Percentiles rank a stretch among this genome's conserved stretches.
These are phyloP conservation scores for Rhinogobius similis DNA, from an alignment of 2,113 vertebrate species.

Conservation along the genomic window DNA sequence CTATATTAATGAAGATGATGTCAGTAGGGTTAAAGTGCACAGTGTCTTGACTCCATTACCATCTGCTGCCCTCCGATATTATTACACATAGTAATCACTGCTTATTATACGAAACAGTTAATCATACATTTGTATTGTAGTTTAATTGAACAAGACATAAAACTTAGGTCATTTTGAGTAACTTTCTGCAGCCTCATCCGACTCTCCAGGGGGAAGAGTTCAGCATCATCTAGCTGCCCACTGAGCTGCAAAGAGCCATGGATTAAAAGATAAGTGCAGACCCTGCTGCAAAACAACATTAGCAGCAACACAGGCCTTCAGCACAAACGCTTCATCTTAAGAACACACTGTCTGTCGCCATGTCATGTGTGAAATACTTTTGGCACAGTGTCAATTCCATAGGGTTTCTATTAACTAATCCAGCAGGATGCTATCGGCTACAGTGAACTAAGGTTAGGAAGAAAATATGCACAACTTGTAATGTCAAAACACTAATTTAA, in stretches of 20 bases:
- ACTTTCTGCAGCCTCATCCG: neutral
- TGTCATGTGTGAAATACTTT: conserved; percentile 42
- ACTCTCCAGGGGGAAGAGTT: neutral
- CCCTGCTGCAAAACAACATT: conserved; percentile 21
- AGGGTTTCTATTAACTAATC: neutral
- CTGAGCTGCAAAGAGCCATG: conserved; percentile 27
- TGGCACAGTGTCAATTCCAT: conserved; percentile 34
- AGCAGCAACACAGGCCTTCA: conserved; percentile 14
- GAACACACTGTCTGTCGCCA: conserved; percentile 2
- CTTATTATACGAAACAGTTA: neutral
- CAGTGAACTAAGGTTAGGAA: neutral
- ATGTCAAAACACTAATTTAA: neutral
- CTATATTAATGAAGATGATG: conserved; percentile 12
- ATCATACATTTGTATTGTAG: neutral
- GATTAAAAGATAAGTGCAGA: conserved; percentile 41
- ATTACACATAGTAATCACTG: conserved; percentile 11
- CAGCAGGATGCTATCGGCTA: neutral
- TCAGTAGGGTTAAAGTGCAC: neutral
- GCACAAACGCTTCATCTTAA: conserved; percentile 10
- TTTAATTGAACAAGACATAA: conserved; percentile 8
- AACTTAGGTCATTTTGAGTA: neutral
- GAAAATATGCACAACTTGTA: neutral
- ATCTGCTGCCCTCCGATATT: conserved; percentile 2
- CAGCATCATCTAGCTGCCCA: conserved; percentile 16
- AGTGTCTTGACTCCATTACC: neutral